Conservation (phyloP, 2,888 invertebrate genomes). For the Drosophila barbarae region DNA sequence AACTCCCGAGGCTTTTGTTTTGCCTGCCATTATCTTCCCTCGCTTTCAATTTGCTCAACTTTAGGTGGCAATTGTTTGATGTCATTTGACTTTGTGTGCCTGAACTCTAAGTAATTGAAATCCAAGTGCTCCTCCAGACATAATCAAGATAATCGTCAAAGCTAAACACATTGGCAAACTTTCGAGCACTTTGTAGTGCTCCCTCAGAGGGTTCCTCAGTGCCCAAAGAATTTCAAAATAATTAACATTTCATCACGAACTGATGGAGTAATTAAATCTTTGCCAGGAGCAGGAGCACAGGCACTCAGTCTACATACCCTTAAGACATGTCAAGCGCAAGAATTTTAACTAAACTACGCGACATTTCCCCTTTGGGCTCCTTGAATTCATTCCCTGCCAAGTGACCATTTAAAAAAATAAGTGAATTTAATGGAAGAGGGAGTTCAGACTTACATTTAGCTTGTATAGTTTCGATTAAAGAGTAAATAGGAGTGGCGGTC, state of each 20-base stretch:
- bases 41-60: constrained; percentile 38
- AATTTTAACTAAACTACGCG: constrained; percentile 27
- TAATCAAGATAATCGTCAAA: constrained; percentile 20
- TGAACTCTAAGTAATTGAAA: constrained; percentile 54
- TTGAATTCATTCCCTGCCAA: background rate
- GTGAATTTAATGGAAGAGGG: background rate
- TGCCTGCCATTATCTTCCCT: constrained; percentile 23
- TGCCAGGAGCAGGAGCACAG: constrained; percentile 17
- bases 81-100: constrained; percentile 16
- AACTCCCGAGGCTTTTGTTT: constrained; percentile 26
- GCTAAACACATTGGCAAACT: constrained; percentile 20
- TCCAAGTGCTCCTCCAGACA: constrained; percentile 42
- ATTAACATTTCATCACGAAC: constrained; percentile 34
- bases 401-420: constrained; percentile 26
- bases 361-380: constrained; percentile 3
- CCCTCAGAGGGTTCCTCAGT: background rate
- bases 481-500: constrained; percentile 40
- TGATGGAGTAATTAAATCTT: constrained; percentile 49
- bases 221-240: constrained; percentile 19
- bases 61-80: constrained; percentile 31
- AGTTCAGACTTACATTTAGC: background rate
- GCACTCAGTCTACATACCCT: background rate
- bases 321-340: constrained; percentile 12
- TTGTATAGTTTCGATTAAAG: constrained; percentile 44
- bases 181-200: constrained; percentile 18